phyloP scores from a whole-genome alignment of 2,797 vertebrate species.

The Crenichthys baileyi region DNA sequence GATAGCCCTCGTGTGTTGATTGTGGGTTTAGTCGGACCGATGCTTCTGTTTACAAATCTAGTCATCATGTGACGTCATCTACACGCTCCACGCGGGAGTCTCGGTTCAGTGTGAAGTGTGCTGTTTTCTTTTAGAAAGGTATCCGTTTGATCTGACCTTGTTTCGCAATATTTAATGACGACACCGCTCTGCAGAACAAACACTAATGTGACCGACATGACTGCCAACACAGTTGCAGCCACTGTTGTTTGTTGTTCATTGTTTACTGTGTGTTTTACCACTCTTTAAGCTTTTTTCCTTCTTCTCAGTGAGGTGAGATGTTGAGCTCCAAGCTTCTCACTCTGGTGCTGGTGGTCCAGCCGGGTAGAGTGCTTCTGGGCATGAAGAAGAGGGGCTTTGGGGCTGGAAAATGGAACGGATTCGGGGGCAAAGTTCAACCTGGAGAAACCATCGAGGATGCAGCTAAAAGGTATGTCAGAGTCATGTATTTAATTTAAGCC shows the following conservation, averaged over 20 bases:
- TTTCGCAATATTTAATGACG: accelerated
- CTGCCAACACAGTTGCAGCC: neutral
- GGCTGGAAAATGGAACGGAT: constrained; percentile 93
- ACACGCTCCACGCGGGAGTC: constrained; percentile 29
- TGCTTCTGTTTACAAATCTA: constrained; percentile 5
- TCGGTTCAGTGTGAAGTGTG: neutral
- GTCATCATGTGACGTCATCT: constrained; percentile 3
- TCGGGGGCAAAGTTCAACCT: constrained; percentile 91
- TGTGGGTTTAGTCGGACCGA: accelerated
- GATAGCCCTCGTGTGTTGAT: accelerated
- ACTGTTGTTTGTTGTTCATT: neutral
- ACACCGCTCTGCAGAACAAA: constrained; percentile 14
- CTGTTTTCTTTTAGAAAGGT: neutral
- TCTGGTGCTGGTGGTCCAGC: constrained; percentile 89
- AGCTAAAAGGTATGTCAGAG: constrained; percentile 83
- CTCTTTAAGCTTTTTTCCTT: neutral
- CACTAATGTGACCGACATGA: neutral
- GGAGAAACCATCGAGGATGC: constrained; percentile 91
- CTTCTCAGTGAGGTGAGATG: constrained; percentile 74
- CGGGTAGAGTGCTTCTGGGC: constrained; percentile 87
- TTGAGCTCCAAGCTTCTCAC: constrained; percentile 85
- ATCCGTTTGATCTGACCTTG: accelerated
- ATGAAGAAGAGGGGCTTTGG: constrained; percentile 98
- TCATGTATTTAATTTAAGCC: constrained; percentile 23
- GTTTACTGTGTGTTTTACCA: neutral